Evolutionary conservation across 2,888 invertebrate species (phyloP), one percentile per base, ranked within the genome.

Genomic region (Archips xylosteana): DNA sequence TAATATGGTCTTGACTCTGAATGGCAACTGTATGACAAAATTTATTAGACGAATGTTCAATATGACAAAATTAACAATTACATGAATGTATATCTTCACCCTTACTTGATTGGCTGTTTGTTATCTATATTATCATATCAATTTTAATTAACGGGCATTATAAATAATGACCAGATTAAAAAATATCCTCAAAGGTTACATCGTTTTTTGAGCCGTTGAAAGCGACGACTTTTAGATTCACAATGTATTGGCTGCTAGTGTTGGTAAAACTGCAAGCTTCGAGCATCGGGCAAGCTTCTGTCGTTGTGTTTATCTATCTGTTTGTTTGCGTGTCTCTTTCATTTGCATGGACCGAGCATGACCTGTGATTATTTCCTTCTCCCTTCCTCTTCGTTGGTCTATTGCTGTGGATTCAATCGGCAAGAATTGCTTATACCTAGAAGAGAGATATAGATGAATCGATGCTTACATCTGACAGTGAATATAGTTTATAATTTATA

Each of bases 331-430:
- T 90, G 89, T 92, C 85, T 89, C 83, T 91, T 92, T 94, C 88
- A 93, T 94, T 94, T 94, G 94, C 94, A 94, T 94, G 94, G 77
- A 88, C 87, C 89, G 83, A 89, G 94, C 94, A 94, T 94, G 94
- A 83, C 86, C 86, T 89, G 87, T 88, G 84, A 86, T 88, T 89
- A 84, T 84, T 84, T 88, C 85, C 87, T 79, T 85, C 84, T 84
- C 88, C 87, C 87, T 83, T 86, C 85, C 88, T 84, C 86, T 86
- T 86, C 84, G 86, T 86, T 82, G 81, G 79, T 82, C 79, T 85
- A 80, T 84, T 83, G 85, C 84, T 89, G 83, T 85, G 85, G 84
- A 85, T 82, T 81, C 78, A 75, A 81, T 82, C 81, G 78, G 81
- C 81, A 77, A 83, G 81, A 76, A 78, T 79, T 78, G 85, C 87